Evolutionary conservation across 2,888 invertebrate species (phyloP), one percentile per base, ranked within the genome.

Genomic region (Beris chalybata): DNA sequence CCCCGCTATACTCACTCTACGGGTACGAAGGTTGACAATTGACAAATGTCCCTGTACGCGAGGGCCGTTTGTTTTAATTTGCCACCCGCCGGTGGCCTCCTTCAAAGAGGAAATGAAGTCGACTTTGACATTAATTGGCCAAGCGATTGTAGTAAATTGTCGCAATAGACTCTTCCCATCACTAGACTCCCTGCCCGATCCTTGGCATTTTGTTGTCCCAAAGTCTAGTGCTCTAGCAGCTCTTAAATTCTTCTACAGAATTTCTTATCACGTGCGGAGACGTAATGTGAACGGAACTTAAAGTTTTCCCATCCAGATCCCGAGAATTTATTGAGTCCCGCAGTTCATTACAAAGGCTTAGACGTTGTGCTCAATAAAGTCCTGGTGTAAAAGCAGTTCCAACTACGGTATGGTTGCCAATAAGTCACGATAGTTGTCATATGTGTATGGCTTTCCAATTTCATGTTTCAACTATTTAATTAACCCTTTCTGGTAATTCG

Each of bases 61-160:
- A 72, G 71, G 70, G 71, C 72, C 72, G 73, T 73, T 73, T 72
- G 72, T 73, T 73, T 73, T 72, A 73, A 73, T 73, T 73, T 73
- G 72, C 72, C 73, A 72, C 73, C 73, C 72, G 72, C 70, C 69
- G 72, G 64, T 69, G 69, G 70, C 68, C 66, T 70, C 64, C 68
- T 72, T 71, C 71, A 72, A 70, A 72, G 68, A 70, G 72, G 71
- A 72, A 72, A 72, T 72, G 71, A 70, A 72, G 71, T 72, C 71
- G 71, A 71, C 71, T 71, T 71, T 72, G 72, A 72, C 72, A 72
- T 72, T 72, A 72, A 72, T 72, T 72, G 72, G 70, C 68, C 68
- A 45, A 65, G 64, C 68, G 70, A 68, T 70, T 68, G 65, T 68
- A 67, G 69, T 69, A 69, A 69, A 69, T 69, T 69, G 67, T 69